Percentiles rank a stretch among this genome's conserved stretches.
Evolutionary conservation across 2,888 invertebrate genomes (phyloP).

Genomic region (Hyles lineata): DNA sequence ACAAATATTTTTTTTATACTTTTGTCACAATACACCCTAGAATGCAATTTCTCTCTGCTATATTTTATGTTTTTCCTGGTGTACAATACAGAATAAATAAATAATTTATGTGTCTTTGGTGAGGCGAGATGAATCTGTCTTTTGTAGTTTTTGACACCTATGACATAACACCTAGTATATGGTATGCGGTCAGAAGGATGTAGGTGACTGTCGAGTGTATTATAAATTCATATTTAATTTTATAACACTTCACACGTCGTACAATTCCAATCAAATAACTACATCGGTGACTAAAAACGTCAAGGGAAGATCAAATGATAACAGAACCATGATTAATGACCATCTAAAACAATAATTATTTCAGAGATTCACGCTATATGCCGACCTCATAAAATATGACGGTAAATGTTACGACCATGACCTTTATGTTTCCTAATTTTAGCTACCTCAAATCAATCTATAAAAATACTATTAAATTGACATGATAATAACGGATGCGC

Average conservation of each 20-base stretch:
- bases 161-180: not conserved
- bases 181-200: too few species aligned
- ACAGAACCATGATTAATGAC: not conserved
- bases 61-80: too few species aligned
- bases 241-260: not conserved
- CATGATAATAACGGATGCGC: not conserved
- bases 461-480: not conserved
- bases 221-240: not conserved
- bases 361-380: not conserved
- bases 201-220: not conserved
- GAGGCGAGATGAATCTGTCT: not conserved
- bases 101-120: too few species aligned
- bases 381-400: not conserved
- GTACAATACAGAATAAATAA: too few species aligned
- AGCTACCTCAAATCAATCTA: not conserved
- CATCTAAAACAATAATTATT: conserved; percentile 3
- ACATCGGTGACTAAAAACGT: not conserved
- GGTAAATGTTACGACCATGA: conserved; percentile 12
- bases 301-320: not conserved
- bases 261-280: not conserved
- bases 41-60: too few species aligned
- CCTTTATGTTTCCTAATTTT: not conserved
- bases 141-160: not conserved
- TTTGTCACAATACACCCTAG: too few species aligned
- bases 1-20: too few species aligned